A percentile compares a stretch with the other conserved stretches of the same genome.
phyloP scores from a whole-genome alignment of 2,797 vertebrate species.

The Neosilurus hyrtlii region DNA sequence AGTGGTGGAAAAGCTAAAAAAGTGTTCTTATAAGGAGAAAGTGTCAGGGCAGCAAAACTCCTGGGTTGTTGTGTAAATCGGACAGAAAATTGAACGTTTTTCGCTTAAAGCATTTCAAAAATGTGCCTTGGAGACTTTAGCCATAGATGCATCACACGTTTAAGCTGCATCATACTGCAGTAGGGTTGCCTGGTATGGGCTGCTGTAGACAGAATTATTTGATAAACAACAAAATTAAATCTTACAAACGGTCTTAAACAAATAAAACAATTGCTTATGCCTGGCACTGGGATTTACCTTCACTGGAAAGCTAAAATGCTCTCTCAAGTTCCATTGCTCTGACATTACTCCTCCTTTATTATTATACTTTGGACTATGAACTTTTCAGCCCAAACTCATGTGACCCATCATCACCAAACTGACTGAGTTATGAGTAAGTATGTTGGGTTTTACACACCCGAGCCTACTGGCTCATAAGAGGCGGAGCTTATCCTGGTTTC shows the following conservation, averaged over 20 bases:
- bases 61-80: constrained; percentile 16
- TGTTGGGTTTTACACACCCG: too few species aligned
- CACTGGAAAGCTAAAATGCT: too few species aligned
- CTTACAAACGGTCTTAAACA: not conserved
- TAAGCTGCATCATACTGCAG: not conserved
- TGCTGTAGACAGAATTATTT: not conserved
- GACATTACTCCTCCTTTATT: too few species aligned
- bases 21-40: constrained; percentile 13
- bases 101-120: not conserved
- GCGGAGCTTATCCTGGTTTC: too few species aligned
- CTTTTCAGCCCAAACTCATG: too few species aligned
- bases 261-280: too few species aligned
- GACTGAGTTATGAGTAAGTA: too few species aligned
- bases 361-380: too few species aligned
- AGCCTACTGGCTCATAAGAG: too few species aligned
- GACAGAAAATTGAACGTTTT: constrained; percentile 5
- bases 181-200: not conserved
- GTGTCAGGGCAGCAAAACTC: constrained; percentile 3
- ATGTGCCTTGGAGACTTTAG: not conserved
- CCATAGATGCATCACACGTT: not conserved
- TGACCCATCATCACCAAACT: too few species aligned
- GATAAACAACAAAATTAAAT: not conserved
- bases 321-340: too few species aligned
- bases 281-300: too few species aligned
- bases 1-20: not conserved